Conservation (phyloP, 2,113 vertebrate species). For the Serranochromis macrocephalus region DNA sequence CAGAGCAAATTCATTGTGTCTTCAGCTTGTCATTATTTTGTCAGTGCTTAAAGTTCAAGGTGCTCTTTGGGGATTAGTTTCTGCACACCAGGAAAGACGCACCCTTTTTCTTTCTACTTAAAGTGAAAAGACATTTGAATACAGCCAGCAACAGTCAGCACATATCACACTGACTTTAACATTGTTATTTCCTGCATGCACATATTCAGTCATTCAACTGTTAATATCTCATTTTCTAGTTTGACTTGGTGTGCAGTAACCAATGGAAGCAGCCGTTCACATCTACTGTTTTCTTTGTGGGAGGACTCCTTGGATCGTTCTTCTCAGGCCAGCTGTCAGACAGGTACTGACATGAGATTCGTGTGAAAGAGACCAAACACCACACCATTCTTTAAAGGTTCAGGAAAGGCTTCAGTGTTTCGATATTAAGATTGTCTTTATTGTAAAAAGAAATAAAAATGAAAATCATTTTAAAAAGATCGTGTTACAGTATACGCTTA, state of each 20-base stretch:
- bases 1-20: background rate
- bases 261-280: slow-evolving; percentile 84
- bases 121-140: background rate
- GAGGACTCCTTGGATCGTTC: slow-evolving; percentile 81
- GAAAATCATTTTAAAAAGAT: background rate
- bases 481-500: fast-evolving
- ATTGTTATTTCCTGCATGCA: background rate
- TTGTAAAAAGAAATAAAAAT: background rate
- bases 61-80: background rate
- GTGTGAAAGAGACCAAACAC: background rate
- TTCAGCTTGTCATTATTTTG: background rate
- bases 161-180: background rate
- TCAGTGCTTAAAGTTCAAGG: background rate
- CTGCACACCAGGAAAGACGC: background rate
- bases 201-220: background rate
- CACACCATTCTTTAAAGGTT: background rate
- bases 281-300: slow-evolving; percentile 78
- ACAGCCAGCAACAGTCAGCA: background rate
- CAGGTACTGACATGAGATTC: slow-evolving; percentile 66
- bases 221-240: slow-evolving; percentile 60
- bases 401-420: background rate
- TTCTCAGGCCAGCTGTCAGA: slow-evolving; percentile 85
- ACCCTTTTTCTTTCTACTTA: background rate
- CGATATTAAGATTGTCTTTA: background rate
- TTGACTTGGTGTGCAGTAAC: slow-evolving; percentile 82